phyloP scores from a whole-genome alignment of 1,140 invertebrate species.

The Sinonovacula constricta region DNA sequence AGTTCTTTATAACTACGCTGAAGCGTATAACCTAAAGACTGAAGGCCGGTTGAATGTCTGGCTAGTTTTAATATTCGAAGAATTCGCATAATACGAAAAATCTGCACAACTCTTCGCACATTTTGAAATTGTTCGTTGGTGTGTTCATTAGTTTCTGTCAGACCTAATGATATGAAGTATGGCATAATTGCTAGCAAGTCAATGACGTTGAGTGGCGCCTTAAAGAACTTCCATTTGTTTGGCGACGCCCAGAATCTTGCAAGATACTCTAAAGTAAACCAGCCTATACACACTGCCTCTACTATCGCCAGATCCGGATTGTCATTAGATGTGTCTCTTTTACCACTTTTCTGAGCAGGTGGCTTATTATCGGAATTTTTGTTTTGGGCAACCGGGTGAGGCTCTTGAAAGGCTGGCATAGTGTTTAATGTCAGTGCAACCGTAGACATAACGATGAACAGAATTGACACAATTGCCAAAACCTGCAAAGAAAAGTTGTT shows the following conservation, averaged over 20 bases:
- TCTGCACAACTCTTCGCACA: slow-evolving; percentile 89
- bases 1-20: slow-evolving; percentile 99
- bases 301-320: slow-evolving; percentile 76
- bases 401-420: slow-evolving; percentile 88
- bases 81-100: slow-evolving; percentile 99
- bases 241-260: slow-evolving; percentile 98
- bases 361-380: slow-evolving; percentile 54
- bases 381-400: slow-evolving; percentile 26
- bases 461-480: slow-evolving; percentile 98
- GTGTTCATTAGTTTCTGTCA: slow-evolving; percentile 78
- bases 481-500: slow-evolving; percentile 89
- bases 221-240: slow-evolving; percentile 99
- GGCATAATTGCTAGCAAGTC: slow-evolving; percentile 99
- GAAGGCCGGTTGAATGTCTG: slow-evolving; percentile 98
- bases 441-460: slow-evolving; percentile 99
- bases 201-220: slow-evolving; percentile 98
- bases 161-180: slow-evolving; percentile 85
- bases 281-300: slow-evolving; percentile 99
- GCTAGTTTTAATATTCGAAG: slow-evolving; percentile 99
- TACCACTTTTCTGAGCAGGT: slow-evolving; percentile 38
- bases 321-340: slow-evolving; percentile 59
- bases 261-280: slow-evolving; percentile 99
- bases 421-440: slow-evolving; percentile 99
- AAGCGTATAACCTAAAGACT: slow-evolving; percentile 98
- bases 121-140: slow-evolving; percentile 80